Evolutionary conservation across 92 coral and sea anemone genomes (phyloP).

Genomic region (Epizoanthus rinbou): DNA sequence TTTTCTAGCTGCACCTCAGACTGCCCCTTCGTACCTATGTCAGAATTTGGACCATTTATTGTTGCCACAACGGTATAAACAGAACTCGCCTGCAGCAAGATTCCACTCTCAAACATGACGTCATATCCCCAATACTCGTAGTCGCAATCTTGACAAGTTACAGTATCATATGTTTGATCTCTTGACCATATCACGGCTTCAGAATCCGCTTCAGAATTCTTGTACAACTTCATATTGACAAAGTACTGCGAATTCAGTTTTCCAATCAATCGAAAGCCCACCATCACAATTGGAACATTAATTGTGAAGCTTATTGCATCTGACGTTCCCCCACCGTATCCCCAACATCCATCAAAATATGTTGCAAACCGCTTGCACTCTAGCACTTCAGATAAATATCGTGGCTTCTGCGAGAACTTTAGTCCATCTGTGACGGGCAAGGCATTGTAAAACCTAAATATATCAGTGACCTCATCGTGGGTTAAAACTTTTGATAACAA

Average conservation of each 20-base stretch:
- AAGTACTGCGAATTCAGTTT: neutral
- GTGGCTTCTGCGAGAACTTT: slow-evolving; percentile 7
- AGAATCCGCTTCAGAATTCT: neutral
- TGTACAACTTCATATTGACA: neutral
- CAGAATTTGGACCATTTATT: slow-evolving; percentile 12
- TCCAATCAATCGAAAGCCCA: neutral
- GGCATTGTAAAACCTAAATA: slow-evolving; percentile 18
- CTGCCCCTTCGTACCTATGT: neutral
- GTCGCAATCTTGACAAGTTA: neutral
- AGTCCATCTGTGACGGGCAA: slow-evolving; percentile 20
- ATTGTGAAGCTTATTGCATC: neutral
- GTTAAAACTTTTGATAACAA: slow-evolving; percentile 28
- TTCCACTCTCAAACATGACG: slow-evolving; percentile 19
- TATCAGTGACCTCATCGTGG: slow-evolving; percentile 29
- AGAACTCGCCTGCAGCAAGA: neutral
- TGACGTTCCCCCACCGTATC: neutral
- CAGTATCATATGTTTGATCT: neutral
- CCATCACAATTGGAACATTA: neutral
- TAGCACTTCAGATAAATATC: neutral
- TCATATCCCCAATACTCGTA: neutral
- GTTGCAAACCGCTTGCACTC: neutral
- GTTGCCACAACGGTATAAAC: neutral
- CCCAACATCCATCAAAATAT: neutral
- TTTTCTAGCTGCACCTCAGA: neutral
- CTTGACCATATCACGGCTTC: neutral